phyloP scores from a whole-genome alignment of 2,888 invertebrate species.

The Drosophila suboccidentalis region DNA sequence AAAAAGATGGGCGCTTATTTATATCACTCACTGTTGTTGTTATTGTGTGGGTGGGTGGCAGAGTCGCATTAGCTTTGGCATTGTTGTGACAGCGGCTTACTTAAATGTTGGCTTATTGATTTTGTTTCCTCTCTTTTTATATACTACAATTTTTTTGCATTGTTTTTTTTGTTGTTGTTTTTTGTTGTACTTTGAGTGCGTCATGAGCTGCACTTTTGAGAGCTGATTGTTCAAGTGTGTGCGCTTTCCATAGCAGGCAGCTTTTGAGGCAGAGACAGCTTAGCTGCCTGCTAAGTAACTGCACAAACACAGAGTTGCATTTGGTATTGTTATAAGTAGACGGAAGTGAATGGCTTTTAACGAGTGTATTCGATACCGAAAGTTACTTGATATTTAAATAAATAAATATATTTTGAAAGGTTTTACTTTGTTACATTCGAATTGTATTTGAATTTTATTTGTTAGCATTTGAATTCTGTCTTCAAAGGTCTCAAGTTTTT shows the following conservation, averaged over 20 bases:
- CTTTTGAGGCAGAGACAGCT: constrained; percentile 18
- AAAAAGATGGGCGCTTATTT: constrained; percentile 62
- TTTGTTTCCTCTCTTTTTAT: constrained; percentile 25
- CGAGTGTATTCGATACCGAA: not conserved
- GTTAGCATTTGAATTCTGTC: not conserved
- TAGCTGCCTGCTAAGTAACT: constrained; percentile 39
- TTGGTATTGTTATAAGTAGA: not conserved
- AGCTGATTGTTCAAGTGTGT: constrained; percentile 36
- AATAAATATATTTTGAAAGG: constrained; percentile 16
- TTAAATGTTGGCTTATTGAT: constrained; percentile 73
- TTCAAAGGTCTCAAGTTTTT: constrained; percentile 2
- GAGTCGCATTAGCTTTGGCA: constrained; percentile 53
- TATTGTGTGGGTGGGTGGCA: constrained; percentile 33
- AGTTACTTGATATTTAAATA: constrained; percentile 20
- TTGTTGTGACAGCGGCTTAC: constrained; percentile 68
- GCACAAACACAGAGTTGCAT: constrained; percentile 20
- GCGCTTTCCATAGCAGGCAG: constrained; percentile 28
- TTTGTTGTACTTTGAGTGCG: constrained; percentile 42
- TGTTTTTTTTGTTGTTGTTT: constrained; percentile 9
- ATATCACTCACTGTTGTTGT: constrained; percentile 65
- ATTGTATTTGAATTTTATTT: constrained; percentile 6
- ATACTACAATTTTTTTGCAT: not conserved
- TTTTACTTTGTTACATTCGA: not conserved
- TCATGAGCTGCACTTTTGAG: constrained; percentile 45
- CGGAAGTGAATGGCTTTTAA: constrained; percentile 23